These are phyloP conservation scores for Ceyx melanurus DNA, from an alignment of 2,113 vertebrate species.

Conservation along the genomic window DNA sequence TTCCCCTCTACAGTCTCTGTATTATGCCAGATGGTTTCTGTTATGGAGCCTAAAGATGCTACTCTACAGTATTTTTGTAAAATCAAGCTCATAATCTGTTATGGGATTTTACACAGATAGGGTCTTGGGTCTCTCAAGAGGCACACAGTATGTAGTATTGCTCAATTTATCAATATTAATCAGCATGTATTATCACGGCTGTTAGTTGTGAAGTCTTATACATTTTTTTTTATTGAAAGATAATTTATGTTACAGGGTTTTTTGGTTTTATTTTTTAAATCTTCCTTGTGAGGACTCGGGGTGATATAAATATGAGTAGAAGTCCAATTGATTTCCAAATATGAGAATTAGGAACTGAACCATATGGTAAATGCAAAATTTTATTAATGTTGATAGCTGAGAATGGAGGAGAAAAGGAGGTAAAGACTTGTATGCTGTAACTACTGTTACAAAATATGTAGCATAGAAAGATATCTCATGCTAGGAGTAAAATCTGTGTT, in stretches of 20 bases:
- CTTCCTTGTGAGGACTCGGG: background rate
- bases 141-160: fast-evolving
- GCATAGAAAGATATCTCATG: background rate
- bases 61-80: background rate
- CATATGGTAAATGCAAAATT: background rate
- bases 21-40: background rate
- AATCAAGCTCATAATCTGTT: background rate
- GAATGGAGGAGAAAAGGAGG: background rate
- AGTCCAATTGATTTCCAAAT: background rate
- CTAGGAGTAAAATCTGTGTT: background rate
- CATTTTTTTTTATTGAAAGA: background rate
- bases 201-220: background rate
- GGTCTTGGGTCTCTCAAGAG: background rate
- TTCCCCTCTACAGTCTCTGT: background rate
- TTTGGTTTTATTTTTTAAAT: background rate
- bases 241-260: background rate
- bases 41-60: background rate
- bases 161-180: background rate
- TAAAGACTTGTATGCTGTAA: background rate
- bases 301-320: background rate
- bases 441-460: background rate
- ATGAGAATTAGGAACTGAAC: background rate
- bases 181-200: background rate
- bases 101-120: fast-evolving
- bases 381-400: background rate